A percentile compares a stretch with the other conserved stretches of the same genome.
Evolutionary conservation across 92 coral and sea anemone genomes (phyloP).

Genomic region (Epizoanthus scotinus): DNA sequence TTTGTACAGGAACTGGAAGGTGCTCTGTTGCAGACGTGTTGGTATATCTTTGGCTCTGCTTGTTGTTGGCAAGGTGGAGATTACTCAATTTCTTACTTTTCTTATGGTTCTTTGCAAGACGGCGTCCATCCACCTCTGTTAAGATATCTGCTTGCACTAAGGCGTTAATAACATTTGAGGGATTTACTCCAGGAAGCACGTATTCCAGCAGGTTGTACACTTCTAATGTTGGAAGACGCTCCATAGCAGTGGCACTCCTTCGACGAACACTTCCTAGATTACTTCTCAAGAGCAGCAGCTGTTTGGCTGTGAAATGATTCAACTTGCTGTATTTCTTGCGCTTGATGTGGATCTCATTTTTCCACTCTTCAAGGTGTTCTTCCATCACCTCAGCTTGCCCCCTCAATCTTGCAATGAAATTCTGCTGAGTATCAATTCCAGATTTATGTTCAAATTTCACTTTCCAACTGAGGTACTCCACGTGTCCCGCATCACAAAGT

Average conservation of each 20-base stretch:
- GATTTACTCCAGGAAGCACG: slow-evolving; percentile 22
- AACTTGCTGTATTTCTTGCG: slow-evolving; percentile 14
- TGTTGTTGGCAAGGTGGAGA: background rate
- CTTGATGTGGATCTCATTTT: slow-evolving; percentile 16
- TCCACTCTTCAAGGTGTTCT: background rate
- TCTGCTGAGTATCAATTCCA: background rate
- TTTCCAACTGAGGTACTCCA: slow-evolving; percentile 6
- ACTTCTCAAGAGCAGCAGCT: slow-evolving; percentile 15
- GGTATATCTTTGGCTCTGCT: background rate
- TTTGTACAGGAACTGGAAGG: too few relatives aligned
- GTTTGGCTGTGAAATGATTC: slow-evolving; percentile 24
- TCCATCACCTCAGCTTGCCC: slow-evolving; percentile 11
- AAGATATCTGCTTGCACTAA: slow-evolving; percentile 7
- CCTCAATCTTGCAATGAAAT: background rate
- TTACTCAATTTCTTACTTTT: background rate
- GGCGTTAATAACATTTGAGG: background rate
- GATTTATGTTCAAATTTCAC: background rate
- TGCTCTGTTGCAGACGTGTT: background rate
- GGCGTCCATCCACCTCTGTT: background rate
- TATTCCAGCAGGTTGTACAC: slow-evolving; percentile 17
- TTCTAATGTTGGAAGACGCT: slow-evolving; percentile 28
- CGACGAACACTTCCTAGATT: slow-evolving; percentile 6
- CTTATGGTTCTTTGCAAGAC: background rate
- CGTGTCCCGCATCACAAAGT: slow-evolving; percentile 12
- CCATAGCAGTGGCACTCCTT: background rate